Evolutionary conservation across 2,797 vertebrate genomes (phyloP), one percentile per base, ranked within the genome.

Genomic region (Australoheros facetus): DNA sequence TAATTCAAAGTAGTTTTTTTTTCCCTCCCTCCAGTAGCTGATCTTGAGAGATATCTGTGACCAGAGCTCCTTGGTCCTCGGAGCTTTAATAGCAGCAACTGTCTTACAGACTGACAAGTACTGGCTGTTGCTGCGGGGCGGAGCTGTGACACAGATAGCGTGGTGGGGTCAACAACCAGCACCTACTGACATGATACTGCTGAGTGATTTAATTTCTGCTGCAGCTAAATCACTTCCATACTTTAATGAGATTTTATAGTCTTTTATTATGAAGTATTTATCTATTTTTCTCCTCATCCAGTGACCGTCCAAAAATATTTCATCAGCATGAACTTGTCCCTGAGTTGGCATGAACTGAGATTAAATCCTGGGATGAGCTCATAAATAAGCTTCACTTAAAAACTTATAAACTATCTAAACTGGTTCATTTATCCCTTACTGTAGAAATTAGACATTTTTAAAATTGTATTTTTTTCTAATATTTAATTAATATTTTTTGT

Each of bases 31-130:
- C 30, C 5, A 57, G 60, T 48, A 60, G 80, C 78, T 84, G 71
- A 75, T 87, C 55, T 21, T 30, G 23, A 85, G 73, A 74, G 71
- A 59, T 73, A 59, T 56, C 71, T 82, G 76, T 89, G 86, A 56
- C 56, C 82, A 57, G 73, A 57, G 48, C 30, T 59, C 34, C 77
- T 73, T 66, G 81, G 77, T 87, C 82, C 76, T 79, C 82, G 1
- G 75, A 76, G 89, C 73, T 84, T 85, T 89, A 90, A 84, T 64
- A 84, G 81, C 85, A 88, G 87, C 81, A 81, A 84, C 83, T 69
- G 79, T 83, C 73, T 84, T 66, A 30, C 84, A 86, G n/a, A 60
- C 56, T 39, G 34, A 73, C 85, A 82, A 82, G 84, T 90, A 77
- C 73, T 76, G 81, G 77, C 80, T 89, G 82, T 32, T n/a, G 32